phyloP scores from a whole-genome alignment of 2,113 vertebrate genomes.

The Paracanthobrama guichenoti region DNA sequence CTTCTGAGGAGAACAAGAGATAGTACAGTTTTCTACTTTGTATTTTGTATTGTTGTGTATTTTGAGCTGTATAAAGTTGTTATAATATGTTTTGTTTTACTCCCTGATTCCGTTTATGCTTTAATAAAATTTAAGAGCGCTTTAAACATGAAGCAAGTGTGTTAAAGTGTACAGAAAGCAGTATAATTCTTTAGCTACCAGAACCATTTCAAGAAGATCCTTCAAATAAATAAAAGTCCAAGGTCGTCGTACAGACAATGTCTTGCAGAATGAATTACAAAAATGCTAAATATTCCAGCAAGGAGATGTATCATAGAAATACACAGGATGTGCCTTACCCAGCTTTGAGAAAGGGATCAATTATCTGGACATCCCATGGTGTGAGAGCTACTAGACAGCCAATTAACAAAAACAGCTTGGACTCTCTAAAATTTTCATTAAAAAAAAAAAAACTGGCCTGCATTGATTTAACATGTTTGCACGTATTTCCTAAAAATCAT shows the following conservation, averaged over 20 bases:
- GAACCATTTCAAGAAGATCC: not conserved
- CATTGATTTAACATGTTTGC: not conserved
- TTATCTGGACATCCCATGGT: constrained; percentile 6
- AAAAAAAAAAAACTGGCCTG: not conserved
- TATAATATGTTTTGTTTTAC: constrained; percentile 23
- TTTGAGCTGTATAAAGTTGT: constrained; percentile 49
- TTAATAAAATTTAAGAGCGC: constrained; percentile 52
- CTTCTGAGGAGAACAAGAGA: constrained; percentile 31
- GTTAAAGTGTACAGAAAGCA: not conserved
- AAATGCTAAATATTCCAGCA: not conserved
- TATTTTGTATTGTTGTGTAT: constrained; percentile 55
- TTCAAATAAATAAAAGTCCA: not conserved
- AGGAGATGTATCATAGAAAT: not conserved
- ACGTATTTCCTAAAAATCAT: not conserved
- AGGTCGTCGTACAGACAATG: not conserved
- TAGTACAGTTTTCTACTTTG: constrained; percentile 51
- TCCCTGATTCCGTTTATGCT: constrained; percentile 42
- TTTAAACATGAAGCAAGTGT: constrained; percentile 31
- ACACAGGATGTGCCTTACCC: not conserved
- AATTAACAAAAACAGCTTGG: not conserved
- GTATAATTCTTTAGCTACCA: not conserved
- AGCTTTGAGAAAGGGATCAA: not conserved
- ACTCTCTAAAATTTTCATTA: not conserved
- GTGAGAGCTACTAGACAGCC: not conserved
- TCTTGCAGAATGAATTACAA: not conserved